Base-by-base conservation (phyloP, 2,113 vertebrate genomes). In the Tretioscincus oriximinensis region DNA sequence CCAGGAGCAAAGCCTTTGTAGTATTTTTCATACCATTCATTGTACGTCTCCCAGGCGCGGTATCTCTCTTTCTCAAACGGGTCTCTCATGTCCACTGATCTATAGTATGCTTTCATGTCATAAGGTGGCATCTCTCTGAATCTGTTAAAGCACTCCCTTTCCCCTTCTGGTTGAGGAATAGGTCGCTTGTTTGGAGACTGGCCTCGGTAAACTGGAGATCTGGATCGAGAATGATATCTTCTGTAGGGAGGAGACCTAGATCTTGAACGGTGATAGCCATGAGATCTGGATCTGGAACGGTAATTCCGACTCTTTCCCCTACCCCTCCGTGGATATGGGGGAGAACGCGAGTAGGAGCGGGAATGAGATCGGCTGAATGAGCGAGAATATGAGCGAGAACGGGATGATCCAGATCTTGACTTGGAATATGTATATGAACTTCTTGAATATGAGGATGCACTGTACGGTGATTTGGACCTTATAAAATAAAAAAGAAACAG, bases 21-120 rank as follows among this genome's bases (percentile, higher is more conserved):
- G 28, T 97, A 98, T 84, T 98, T 98, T 47, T 99, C 97, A 12
- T 96, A 99, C 98, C 98, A 99, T 29, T 98, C 97, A 80, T 96
- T 91, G 58, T 98, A 99, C 68, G 97, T 96, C 83, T 98, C 97
- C 98, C 98, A 99, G 82, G 98, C 95, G 78, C 96, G 90, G 85
- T 96, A 98, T 1, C 95, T 92, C 29, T 99, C 96, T 79, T 95
- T 94, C 78, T 98, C 98, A 87, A 95, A 99, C 0, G 96, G 96
- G 65, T 99, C 97, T 90, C 93, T 95, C 64, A 96, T 92, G 78
- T 96, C 95, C 41, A 95, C 91, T 16, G 72, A 93, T 28, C 97
- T 91, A 2, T 96, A 95, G 20, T 94, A 95, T 16, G 94, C 96
- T 91, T 99, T 99, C 66, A 97, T 87, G 29, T 99, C 97, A 12